Evolutionary conservation across 2,797 vertebrate species (phyloP).

Genomic region (Varecia variegata): DNA sequence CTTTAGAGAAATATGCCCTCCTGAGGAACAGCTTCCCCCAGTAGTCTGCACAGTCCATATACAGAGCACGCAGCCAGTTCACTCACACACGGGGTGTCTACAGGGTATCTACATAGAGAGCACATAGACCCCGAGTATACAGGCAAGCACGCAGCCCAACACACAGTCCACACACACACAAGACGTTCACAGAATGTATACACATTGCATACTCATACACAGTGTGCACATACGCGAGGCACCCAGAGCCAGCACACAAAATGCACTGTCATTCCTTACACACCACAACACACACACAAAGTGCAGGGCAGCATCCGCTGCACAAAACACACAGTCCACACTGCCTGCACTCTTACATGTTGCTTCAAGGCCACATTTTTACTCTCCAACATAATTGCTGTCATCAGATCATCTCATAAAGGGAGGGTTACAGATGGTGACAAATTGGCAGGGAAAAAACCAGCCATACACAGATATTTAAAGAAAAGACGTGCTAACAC

Average conservation of each 20-base stretch:
- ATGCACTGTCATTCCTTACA: neutral
- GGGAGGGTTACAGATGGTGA: slow-evolving; percentile 76
- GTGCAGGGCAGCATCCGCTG: neutral
- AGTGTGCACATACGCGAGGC: neutral
- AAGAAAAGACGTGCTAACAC: slow-evolving; percentile 72
- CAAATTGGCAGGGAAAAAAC: slow-evolving; percentile 78
- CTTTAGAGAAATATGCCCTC: neutral
- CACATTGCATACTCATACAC: neutral
- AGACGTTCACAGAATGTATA: neutral
- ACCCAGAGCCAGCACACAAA: neutral
- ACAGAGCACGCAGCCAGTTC: neutral
- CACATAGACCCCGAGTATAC: neutral
- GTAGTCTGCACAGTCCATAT: neutral
- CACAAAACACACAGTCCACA: neutral
- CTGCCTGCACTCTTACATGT: neutral
- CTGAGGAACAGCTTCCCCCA: neutral
- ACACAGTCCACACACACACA: neutral
- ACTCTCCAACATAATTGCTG: slow-evolving; percentile 61
- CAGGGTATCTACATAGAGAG: neutral
- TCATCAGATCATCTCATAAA: slow-evolving; percentile 65
- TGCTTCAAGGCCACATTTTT: slow-evolving; percentile 49
- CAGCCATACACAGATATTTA: slow-evolving; percentile 75
- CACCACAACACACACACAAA: neutral
- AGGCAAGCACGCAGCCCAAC: neutral
- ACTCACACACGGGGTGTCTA: neutral